phyloP scores from a whole-genome alignment of 2,888 invertebrate genomes.

The Macrosoma leucophasiata region DNA sequence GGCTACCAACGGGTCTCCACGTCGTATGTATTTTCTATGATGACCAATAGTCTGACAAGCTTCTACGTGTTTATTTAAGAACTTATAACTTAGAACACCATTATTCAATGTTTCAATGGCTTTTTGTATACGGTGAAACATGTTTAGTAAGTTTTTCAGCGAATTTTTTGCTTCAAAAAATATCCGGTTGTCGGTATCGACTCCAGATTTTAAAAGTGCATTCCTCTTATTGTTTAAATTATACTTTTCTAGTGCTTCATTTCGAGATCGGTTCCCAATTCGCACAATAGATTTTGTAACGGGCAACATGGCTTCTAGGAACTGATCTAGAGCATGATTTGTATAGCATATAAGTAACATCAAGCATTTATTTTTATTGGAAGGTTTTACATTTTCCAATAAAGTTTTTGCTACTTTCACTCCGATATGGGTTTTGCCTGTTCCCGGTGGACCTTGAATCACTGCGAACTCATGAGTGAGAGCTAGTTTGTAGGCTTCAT shows the following conservation, averaged over 20 bases:
- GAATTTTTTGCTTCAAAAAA: too few relatives aligned
- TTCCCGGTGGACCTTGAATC: constrained; percentile 92
- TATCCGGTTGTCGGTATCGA: too few relatives aligned
- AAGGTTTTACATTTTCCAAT: constrained; percentile 66
- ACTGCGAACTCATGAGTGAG: constrained; percentile 82
- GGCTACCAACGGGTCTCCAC: constrained; percentile 31
- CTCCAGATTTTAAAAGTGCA: too few relatives aligned
- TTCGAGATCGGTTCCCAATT: constrained; percentile 81
- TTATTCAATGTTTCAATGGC: constrained; percentile 37
- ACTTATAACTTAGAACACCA: constrained; percentile 36
- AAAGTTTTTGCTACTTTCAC: constrained; percentile 81
- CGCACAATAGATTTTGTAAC: constrained; percentile 77
- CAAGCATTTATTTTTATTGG: constrained; percentile 39
- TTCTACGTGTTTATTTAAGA: constrained; percentile 23
- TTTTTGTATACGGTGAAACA: too few relatives aligned
- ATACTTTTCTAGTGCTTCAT: constrained; percentile 56
- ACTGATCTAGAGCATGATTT: constrained; percentile 91
- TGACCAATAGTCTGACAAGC: constrained; percentile 27
- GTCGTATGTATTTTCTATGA: constrained; percentile 28
- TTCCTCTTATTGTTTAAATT: constrained; percentile 52
- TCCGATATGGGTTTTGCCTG: constrained; percentile 89
- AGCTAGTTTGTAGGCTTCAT: constrained; percentile 78
- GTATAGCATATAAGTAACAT: constrained; percentile 88
- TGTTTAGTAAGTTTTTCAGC: too few relatives aligned
- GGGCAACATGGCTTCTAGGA: constrained; percentile 80